Percentiles rank a stretch among this genome's conserved stretches.
These are phyloP conservation scores for Myripristis murdjan DNA, from an alignment of 2,797 vertebrate species.

Conservation along the genomic window DNA sequence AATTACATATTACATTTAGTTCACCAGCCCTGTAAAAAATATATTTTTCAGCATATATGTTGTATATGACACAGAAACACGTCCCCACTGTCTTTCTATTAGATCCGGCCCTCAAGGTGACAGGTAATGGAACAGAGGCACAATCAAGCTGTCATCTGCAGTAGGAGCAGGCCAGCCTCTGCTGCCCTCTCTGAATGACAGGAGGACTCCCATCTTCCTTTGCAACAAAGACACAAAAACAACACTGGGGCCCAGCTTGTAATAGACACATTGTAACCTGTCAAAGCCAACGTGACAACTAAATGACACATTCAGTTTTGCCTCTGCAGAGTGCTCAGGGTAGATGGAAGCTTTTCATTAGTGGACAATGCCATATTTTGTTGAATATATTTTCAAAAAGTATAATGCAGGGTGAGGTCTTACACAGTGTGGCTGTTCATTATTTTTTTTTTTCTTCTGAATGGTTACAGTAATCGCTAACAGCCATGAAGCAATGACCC, in stretches of 20 bases:
- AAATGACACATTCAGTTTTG: neutral
- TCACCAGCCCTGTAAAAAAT: neutral
- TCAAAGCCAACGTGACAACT: neutral
- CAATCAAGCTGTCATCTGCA: conserved; percentile 60
- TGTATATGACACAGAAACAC: neutral
- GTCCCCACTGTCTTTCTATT: neutral
- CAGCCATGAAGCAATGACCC: neutral
- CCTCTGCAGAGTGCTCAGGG: neutral
- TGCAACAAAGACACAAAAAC: neutral
- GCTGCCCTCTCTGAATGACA: conserved; percentile 12
- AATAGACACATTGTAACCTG: neutral
- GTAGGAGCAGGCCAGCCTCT: conserved; percentile 42
- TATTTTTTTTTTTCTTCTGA: neutral
- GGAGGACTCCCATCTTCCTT: neutral
- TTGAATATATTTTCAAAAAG: neutral
- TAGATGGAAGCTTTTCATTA: neutral
- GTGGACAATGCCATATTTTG: neutral
- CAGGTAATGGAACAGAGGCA: conserved; percentile 18
- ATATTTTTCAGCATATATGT: neutral
- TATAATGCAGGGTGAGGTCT: neutral
- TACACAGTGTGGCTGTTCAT: neutral
- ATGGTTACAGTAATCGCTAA: neutral
- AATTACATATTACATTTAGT: no score
- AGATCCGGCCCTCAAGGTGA: conserved; percentile 17
- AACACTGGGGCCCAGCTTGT: neutral